Base-by-base conservation (phyloP, 2,888 invertebrate species). In the Dicranocentrus wangi region DNA sequence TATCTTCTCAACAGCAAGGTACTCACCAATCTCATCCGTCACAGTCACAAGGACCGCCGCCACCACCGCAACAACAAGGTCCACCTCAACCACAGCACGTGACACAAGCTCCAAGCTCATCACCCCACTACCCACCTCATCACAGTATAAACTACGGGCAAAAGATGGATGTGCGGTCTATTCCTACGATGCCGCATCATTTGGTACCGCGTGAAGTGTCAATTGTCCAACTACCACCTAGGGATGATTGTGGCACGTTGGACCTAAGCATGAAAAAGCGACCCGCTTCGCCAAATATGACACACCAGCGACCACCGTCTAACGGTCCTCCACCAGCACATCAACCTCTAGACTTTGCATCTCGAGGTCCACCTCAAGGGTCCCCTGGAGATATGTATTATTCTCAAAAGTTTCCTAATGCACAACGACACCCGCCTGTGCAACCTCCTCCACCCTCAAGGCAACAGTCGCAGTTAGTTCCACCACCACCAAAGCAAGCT, bases 241-340 rank as follows among this genome's bases (percentile, higher is more conserved):
- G 85, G 42, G 87, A 87, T 51, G 88, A 88, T 43, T 92, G 92
- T 1, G 91, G 91, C 82, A 94, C 93, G 0, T 89, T 94, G 0
- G 94, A 95, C 87, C 89, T 94, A 84, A 94, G 94, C 87, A 93
- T 94, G 76, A 94, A 94, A 89, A 93, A 87, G 70, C 69, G 87
- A 32, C 82, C 85, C 39, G 83, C 82, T 28, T 86, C 87, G 3
- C 87, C 83, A n/a, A 81, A 82, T n/a, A 73, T 82, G 55, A 65
- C 83, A 8, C 86, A 85, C 17, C 70, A 61, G 25, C 53, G 85
- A 28, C 86, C 86, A 2, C 83, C 85, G 19, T 83, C 84, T 10
- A 83, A 84, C 58, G 87, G 86, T 2, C 87, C 87, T n/a, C 87
- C 87, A 25, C 87, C 85, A 15, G 87, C 86, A 19, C 87, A 86